Conservation (phyloP, 2,888 invertebrate species). For the Stegana nigrithorax region DNA sequence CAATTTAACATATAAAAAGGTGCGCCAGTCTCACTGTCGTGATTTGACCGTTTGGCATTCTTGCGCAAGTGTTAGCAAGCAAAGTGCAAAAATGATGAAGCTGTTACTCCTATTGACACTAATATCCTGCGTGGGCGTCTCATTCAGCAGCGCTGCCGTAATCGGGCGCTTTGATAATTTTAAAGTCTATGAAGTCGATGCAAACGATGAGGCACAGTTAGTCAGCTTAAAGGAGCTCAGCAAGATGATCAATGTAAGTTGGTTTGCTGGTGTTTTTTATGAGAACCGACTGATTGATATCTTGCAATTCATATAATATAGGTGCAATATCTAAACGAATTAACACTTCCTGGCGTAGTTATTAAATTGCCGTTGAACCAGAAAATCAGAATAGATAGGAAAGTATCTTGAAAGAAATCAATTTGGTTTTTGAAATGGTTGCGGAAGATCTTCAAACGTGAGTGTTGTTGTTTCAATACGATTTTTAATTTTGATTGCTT, state of each 20-base stretch:
- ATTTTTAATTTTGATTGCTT: neutral
- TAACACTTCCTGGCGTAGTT: slow-evolving; percentile 39
- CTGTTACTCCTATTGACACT: too few species aligned
- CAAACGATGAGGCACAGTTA: slow-evolving; percentile 42
- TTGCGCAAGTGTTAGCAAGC: too few species aligned
- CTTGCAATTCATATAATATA: slow-evolving; percentile 19
- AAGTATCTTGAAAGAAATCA: slow-evolving; percentile 28
- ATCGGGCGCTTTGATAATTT: slow-evolving; percentile 49
- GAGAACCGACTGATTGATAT: neutral
- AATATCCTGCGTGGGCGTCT: too few species aligned
- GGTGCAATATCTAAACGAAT: slow-evolving; percentile 46
- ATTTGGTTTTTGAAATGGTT: slow-evolving; percentile 37
- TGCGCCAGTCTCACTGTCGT: too few species aligned
- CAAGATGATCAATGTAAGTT: slow-evolving; percentile 29
- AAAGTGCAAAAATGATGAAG: too few species aligned
- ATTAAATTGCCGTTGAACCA: slow-evolving; percentile 47
- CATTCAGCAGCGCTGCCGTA: too few species aligned
- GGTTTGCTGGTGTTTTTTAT: slow-evolving; percentile 29
- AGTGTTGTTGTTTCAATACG: slow-evolving; percentile 14
- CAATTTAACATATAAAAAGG: too few species aligned
- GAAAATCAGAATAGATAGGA: slow-evolving; percentile 40
- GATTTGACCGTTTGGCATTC: too few species aligned
- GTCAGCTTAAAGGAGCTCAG: slow-evolving; percentile 44
- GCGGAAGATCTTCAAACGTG: slow-evolving; percentile 53
- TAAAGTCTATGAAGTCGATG: slow-evolving; percentile 44